Evolutionary conservation across 2,797 vertebrate species (phyloP).

Genomic region (Babyrousa celebensis): DNA sequence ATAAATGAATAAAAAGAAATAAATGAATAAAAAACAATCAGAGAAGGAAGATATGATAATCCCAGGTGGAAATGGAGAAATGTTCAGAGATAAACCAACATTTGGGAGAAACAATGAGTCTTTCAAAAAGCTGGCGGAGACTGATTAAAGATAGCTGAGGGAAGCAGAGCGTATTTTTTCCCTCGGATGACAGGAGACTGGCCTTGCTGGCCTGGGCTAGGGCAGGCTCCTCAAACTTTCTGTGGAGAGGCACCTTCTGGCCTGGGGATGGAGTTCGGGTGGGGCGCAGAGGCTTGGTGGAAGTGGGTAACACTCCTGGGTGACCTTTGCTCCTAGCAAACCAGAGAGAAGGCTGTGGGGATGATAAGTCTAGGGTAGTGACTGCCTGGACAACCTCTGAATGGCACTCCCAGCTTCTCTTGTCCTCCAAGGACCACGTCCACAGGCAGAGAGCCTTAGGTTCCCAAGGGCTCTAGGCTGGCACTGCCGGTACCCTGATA

Average conservation of each 20-base stretch:
- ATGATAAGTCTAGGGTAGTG: not conserved
- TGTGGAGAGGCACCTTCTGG: not conserved
- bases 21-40: not conserved
- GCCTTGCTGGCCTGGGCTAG: not conserved
- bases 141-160: constrained; percentile 48
- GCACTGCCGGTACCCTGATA: not conserved
- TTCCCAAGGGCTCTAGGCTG: not conserved
- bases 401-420: not conserved
- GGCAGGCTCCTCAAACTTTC: not conserved
- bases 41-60: not conserved
- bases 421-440: not conserved
- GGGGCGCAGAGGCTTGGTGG: not conserved
- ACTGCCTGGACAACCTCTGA: not conserved
- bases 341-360: not conserved
- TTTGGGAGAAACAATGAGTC: constrained; percentile 74
- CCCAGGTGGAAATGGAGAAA: not conserved
- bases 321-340: not conserved
- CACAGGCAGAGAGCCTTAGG: not conserved
- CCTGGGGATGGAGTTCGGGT: not conserved
- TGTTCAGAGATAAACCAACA: constrained; percentile 65
- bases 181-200: not conserved
- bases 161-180: constrained; percentile 32
- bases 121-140: constrained; percentile 74
- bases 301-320: not conserved
- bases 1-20: not conserved